Conservation (phyloP, 2,888 invertebrate genomes). For the Drosophila anomelani region DNA sequence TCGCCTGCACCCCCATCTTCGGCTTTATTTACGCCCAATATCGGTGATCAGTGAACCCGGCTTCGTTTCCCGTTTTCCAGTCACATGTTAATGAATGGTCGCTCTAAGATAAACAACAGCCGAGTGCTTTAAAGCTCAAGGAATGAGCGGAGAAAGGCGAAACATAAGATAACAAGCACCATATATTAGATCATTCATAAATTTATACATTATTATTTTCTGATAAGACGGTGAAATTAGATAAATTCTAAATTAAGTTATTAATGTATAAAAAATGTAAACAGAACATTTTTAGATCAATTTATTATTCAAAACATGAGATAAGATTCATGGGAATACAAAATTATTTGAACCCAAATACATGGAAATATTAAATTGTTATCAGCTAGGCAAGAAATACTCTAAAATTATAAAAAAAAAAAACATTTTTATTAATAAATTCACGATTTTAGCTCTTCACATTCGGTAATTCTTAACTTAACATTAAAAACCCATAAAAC, state of each 20-base stretch:
- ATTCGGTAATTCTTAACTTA: not conserved
- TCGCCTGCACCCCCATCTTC: constrained; percentile 9
- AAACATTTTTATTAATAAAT: too few relatives aligned
- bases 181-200: constrained; percentile 9
- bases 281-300: not conserved
- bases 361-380: not conserved
- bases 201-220: not conserved
- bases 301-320: not conserved
- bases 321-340: not conserved
- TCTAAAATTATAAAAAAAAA: not conserved
- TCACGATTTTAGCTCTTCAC: too few relatives aligned
- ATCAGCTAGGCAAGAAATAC: not conserved
- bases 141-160: not conserved
- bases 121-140: not conserved
- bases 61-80: constrained; percentile 1
- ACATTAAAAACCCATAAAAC: not conserved
- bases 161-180: not conserved
- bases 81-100: constrained; percentile 26
- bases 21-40: constrained; percentile 24
- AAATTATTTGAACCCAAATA: not conserved
- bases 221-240: not conserved
- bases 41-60: constrained; percentile 7
- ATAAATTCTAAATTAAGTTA: too few relatives aligned
- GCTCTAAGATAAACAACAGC: constrained; percentile 4
- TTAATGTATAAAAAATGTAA: too few relatives aligned